Evolutionary conservation across 2,113 vertebrate species (phyloP), one percentile per base, ranked within the genome.

Genomic region (Trochalopteron elliotii): DNA sequence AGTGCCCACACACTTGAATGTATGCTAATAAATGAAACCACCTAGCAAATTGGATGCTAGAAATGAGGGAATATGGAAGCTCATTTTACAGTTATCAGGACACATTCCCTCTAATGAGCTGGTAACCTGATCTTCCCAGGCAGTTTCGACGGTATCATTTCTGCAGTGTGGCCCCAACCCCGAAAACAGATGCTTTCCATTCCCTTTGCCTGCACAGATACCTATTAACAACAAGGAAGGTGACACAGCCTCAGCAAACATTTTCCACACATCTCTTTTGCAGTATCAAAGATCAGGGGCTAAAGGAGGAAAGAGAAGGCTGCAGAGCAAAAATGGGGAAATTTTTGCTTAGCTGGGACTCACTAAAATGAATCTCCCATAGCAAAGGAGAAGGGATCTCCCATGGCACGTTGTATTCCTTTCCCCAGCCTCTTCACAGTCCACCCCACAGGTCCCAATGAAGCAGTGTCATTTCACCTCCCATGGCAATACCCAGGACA

Each of bases 1-100:
- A 97, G 96, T 78, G 81, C 74, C 84, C 87, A 94, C 88, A 83
- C 57, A 89, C 81, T 94, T 95, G 89, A 92, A 55, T 81, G 65
- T 93, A 81, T 49, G 77, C 84, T 96, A 95, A 97, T 95, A 96
- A 91, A 95, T 31, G 60, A 94, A 97, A 89, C 87, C 92, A 97
- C 88, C 94, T 80, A 91, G 79, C 59, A 85, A 89, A 91, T 96
- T 95, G 95, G 93, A 97, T 71, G 91, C 59, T 55, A 83, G 83
- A 88, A 95, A 96, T 80, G 56, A 50, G 56, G 77, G 76, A 96
- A 94, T 93, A 83, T 78, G 83, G 89, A 97, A 91, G 69, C n/a
- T 94, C 72, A 64, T 87, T 94, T 96, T 93, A 87, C 42, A 95
- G 93, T 95, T 95, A 97, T 78, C 72, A 94, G 64, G 81, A 94